Conservation (phyloP, 1,140 invertebrate species). For the Vanessa atalanta region DNA sequence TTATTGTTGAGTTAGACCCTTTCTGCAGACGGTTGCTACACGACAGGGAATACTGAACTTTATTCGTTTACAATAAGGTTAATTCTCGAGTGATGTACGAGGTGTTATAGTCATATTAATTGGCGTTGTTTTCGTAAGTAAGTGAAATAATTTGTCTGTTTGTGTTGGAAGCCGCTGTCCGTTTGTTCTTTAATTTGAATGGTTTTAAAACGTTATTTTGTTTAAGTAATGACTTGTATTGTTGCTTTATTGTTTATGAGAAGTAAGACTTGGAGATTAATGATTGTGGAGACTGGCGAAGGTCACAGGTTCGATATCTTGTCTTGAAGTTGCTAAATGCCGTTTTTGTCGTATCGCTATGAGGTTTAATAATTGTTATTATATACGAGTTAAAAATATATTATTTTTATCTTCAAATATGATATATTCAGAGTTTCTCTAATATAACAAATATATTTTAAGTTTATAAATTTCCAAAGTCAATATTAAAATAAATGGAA, state of each 20-base stretch:
- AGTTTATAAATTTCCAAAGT: background rate
- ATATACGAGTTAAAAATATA: no score
- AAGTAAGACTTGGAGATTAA: background rate
- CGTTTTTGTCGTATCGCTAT: no score
- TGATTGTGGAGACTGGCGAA: background rate
- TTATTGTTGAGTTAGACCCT: constrained; percentile 72
- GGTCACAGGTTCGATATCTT: background rate
- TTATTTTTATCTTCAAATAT: no score
- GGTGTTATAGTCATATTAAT: constrained; percentile 49
- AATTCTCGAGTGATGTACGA: constrained; percentile 18
- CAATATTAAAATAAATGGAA: background rate
- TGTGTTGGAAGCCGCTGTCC: constrained; percentile 21
- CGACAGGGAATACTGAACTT: constrained; percentile 17
- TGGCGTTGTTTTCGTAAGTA: constrained; percentile 49
- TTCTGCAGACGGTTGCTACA: constrained; percentile 38
- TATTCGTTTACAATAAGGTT: background rate
- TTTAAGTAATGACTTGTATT: constrained; percentile 14
- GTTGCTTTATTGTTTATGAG: constrained; percentile 2
- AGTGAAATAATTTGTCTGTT: constrained; percentile 45
- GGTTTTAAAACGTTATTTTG: constrained; percentile 26
- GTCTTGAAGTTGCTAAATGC: no score
- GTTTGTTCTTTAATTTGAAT: constrained; percentile 37
- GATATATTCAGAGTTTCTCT: no score
- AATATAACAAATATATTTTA: background rate
- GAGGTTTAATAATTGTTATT: no score